These are phyloP conservation scores for Synergus laeviventris DNA, from an alignment of 2,888 invertebrate genomes.

Conservation along the genomic window DNA sequence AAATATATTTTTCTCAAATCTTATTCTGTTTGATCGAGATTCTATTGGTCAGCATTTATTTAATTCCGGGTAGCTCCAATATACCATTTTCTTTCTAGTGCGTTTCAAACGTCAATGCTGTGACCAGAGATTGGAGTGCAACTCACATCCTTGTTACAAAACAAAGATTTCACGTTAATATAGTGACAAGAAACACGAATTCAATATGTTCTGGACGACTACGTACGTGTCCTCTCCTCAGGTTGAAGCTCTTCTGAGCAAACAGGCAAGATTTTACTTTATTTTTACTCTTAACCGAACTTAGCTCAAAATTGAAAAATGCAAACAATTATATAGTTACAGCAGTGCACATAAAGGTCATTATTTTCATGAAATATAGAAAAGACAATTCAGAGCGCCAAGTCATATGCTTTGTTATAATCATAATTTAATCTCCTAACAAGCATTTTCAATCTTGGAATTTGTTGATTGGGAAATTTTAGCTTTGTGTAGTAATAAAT, in stretches of 20 bases:
- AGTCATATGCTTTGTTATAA: background rate
- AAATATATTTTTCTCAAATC: conserved; percentile 24
- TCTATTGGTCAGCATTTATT: background rate
- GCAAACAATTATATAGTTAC: too few species aligned
- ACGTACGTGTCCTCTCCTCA: conserved; percentile 51
- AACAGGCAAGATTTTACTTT: conserved; percentile 44
- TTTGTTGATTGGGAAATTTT: background rate
- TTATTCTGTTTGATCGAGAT: background rate
- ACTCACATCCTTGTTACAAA: conserved; percentile 32
- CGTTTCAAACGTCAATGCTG: conserved; percentile 33
- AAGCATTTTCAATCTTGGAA: background rate
- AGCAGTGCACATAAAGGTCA: too few species aligned
- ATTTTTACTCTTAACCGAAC: background rate
- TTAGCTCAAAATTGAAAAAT: background rate
- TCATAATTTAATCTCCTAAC: background rate
- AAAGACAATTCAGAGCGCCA: background rate
- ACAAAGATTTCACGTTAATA: conserved; percentile 37
- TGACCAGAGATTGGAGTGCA: conserved; percentile 26
- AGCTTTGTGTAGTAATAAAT: background rate
- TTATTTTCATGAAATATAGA: background rate
- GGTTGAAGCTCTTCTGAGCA: conserved; percentile 50
- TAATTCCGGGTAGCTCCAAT: background rate
- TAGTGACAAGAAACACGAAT: conserved; percentile 45
- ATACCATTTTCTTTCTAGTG: conserved; percentile 18
- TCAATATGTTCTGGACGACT: conserved; percentile 51